Evolutionary conservation across 2,888 invertebrate genomes (phyloP).

Genomic region (Tetanocera ferruginea): DNA sequence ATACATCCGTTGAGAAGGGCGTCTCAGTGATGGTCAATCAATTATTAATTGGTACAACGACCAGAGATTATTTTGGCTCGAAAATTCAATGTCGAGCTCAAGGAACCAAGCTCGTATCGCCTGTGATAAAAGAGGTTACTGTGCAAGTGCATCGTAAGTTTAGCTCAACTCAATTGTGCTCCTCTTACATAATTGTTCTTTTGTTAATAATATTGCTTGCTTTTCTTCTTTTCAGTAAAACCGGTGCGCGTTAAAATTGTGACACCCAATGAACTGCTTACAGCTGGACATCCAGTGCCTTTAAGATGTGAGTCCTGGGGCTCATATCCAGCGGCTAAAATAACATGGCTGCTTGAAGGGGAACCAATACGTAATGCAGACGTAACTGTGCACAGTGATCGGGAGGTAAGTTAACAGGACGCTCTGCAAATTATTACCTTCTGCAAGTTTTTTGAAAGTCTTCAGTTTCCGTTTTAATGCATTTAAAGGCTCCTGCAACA

Average conservation of each 20-base stretch:
- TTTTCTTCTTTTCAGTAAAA: constrained; percentile 75
- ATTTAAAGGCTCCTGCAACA: no score
- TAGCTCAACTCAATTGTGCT: background rate
- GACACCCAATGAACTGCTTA: constrained; percentile 79
- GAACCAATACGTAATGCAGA: constrained; percentile 76
- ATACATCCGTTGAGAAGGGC: constrained; percentile 75
- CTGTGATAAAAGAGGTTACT: constrained; percentile 80
- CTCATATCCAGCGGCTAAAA: constrained; percentile 85
- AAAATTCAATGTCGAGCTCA: constrained; percentile 84
- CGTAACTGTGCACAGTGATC: constrained; percentile 73
- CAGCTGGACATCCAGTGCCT: constrained; percentile 81
- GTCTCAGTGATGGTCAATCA: constrained; percentile 79
- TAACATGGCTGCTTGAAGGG: constrained; percentile 84
- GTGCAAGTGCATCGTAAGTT: constrained; percentile 80
- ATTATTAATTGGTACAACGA: constrained; percentile 79
- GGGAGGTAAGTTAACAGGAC: constrained; percentile 60
- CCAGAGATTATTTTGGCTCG: constrained; percentile 80
- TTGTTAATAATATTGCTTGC: background rate
- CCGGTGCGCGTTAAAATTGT: constrained; percentile 82
- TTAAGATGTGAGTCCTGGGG: constrained; percentile 86
- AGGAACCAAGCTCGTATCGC: constrained; percentile 78
- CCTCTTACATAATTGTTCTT: background rate
- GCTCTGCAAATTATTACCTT: no score
- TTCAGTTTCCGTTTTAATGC: no score
- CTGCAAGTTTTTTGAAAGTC: no score